Conservation (phyloP, 1,140 invertebrate genomes). For the Colletes latitarsis region DNA sequence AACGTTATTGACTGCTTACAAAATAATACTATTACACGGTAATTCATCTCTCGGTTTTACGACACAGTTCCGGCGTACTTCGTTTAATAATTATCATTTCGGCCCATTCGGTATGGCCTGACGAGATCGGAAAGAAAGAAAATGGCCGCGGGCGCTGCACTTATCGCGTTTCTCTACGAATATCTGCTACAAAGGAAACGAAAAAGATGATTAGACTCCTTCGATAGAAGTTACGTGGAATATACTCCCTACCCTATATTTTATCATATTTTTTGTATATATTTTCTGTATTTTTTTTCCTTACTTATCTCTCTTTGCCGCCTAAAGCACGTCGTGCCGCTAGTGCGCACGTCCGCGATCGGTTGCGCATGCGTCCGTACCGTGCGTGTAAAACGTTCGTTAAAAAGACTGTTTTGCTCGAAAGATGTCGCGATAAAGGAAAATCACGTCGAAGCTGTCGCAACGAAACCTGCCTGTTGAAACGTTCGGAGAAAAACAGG, state of each 20-base stretch:
- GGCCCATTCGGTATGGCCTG: conserved; percentile 43
- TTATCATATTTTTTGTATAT: conserved; percentile 24
- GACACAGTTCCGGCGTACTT: conserved; percentile 55
- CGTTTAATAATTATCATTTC: conserved; percentile 34
- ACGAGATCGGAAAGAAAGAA: conserved; percentile 50
- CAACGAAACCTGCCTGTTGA: neutral
- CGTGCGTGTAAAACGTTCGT: conserved; percentile 6
- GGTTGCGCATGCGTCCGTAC: conserved; percentile 12
- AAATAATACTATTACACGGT: conserved; percentile 67
- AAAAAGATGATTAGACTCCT: conserved; percentile 46
- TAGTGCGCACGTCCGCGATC: conserved; percentile 47
- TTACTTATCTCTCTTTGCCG: conserved; percentile 13
- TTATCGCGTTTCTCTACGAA: neutral
- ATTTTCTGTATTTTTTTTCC: conserved; percentile 18
- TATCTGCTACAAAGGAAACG: conserved; percentile 26
- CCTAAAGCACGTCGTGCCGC: conserved; percentile 53
- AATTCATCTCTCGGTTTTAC: conserved; percentile 58
- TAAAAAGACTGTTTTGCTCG: neutral
- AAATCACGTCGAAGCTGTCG: neutral
- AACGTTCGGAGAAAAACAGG: neutral
- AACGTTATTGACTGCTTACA: conserved; percentile 69
- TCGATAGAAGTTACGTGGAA: conserved; percentile 56
- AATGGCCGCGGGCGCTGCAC: no score
- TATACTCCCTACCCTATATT: conserved; percentile 55
- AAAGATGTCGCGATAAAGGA: neutral